Evolutionary conservation across 2,797 vertebrate species (phyloP), one percentile per base, ranked within the genome.

Genomic region (Tinamus major): DNA sequence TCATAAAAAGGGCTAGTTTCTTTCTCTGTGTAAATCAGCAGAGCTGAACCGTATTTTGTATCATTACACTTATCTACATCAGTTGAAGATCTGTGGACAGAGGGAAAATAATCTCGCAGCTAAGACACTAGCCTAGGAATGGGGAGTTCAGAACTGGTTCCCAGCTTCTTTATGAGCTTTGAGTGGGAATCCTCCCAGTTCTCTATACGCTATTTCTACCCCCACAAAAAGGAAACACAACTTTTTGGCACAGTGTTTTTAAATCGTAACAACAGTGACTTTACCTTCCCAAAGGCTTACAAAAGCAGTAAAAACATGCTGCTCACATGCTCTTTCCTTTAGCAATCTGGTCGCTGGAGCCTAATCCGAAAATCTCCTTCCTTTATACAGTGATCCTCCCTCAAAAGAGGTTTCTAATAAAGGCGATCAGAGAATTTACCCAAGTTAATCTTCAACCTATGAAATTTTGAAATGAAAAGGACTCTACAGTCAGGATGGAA

Each of bases 1-100:
- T 79, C 87, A 76, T 51, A 15, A 63, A 75, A 76, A 96, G 95
- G 85, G 65, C 88, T 94, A 95, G 44, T 48, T 86, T 55, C 56
- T 77, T 75, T 63, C 44, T 18, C 79, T 69, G 87, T 77, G 81
- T 85, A 90, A 92, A 95, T 82, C 84, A 87, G 9, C 16, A 33
- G 42, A 67, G 53, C 13, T 76, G 71, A 90, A 87, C 35, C 81
- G 35, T 63, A 65, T 92, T 94, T 95, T 65, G 53, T 92, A 61
- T 64, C 68, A 13, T 42, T 88, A 72, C 21, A 8, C 74, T 94
- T 79, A 49, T 79, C 71, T 79, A 75, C 53, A 87, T 88, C 81
- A 89, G 23, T 35, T 56, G 46, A 79, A 29, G 74, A 56, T 72
- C 81, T 94, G 42, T 71, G 91, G 67, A 95, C 26, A 87, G 18